These are phyloP conservation scores for Coelogynopora nodosa DNA, from an alignment of 2,888 invertebrate species.

Conservation along the genomic window DNA sequence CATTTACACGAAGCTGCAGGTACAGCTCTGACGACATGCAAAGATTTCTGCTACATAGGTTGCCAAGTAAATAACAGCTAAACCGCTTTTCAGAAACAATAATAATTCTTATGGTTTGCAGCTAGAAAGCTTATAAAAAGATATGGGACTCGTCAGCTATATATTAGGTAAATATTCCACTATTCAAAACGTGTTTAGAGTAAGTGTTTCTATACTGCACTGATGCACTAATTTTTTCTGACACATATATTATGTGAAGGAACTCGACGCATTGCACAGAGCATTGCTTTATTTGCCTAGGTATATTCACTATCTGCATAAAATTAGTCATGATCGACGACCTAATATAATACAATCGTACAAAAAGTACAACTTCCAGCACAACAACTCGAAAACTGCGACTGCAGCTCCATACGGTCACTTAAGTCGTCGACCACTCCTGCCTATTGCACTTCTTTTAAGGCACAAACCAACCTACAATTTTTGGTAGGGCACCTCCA, in stretches of 20 bases:
- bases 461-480: background rate
- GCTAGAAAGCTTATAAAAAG: background rate
- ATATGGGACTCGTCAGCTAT: background rate
- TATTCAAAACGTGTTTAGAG: background rate
- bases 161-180: background rate
- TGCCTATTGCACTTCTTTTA: slow-evolving; percentile 10
- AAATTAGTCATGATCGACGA: too few species aligned
- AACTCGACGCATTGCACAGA: background rate
- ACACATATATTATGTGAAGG: background rate
- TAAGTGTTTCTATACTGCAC: slow-evolving; percentile 1
- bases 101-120: background rate
- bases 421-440: background rate
- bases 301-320: too few species aligned
- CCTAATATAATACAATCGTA: background rate
- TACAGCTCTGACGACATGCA: background rate
- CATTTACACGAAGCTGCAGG: background rate
- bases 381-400: background rate
- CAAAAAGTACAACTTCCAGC: background rate
- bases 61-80: slow-evolving; percentile 2
- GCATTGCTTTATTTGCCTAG: background rate
- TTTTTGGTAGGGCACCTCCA: background rate
- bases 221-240: background rate
- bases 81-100: slow-evolving; percentile 14
- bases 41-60: background rate
- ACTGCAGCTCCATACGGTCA: slow-evolving; percentile 7